Conservation (phyloP, 2,113 vertebrate genomes). For the Chionodraco myersi region DNA sequence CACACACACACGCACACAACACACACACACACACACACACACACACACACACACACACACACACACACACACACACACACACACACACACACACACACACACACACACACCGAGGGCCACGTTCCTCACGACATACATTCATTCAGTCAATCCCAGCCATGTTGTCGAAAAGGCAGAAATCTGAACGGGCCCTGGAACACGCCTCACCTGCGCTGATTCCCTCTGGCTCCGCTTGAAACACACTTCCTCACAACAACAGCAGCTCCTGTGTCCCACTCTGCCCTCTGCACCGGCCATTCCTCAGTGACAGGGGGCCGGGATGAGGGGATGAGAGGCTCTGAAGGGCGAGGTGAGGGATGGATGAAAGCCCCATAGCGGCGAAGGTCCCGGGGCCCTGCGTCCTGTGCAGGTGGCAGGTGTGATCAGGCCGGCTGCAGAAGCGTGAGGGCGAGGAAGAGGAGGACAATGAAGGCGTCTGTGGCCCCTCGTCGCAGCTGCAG, state of each 20-base stretch:
- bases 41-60: slow-evolving; percentile 1
- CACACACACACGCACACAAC: too few relatives aligned
- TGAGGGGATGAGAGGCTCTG: slow-evolving; percentile 65
- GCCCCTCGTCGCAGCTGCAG: slow-evolving; percentile 78
- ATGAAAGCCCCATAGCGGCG: slow-evolving; percentile 72
- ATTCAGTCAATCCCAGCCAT: slow-evolving; percentile 48
- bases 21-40: slow-evolving; percentile 22
- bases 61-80: slow-evolving; percentile 32
- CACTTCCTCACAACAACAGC: slow-evolving; percentile 62
- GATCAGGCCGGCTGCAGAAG: slow-evolving; percentile 77
- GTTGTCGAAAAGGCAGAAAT: slow-evolving; percentile 64
- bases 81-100: slow-evolving; percentile 10
- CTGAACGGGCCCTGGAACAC: slow-evolving; percentile 36
- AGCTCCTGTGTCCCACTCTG: slow-evolving; percentile 60
- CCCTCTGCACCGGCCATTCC: slow-evolving; percentile 73
- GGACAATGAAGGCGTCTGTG: slow-evolving; percentile 83
- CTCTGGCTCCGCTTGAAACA: slow-evolving; percentile 70
- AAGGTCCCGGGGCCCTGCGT: slow-evolving; percentile 57
- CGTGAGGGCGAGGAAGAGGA: slow-evolving; percentile 68
- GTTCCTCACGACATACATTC: slow-evolving; percentile 59
- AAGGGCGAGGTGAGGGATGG: slow-evolving; percentile 64
- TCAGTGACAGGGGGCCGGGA: slow-evolving; percentile 78
- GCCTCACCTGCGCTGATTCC: slow-evolving; percentile 61
- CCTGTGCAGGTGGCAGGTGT: slow-evolving; percentile 85
- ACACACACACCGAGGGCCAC: slow-evolving; percentile 45